A percentile compares a stretch with the other conserved stretches of the same genome.
Conservation (phyloP, 2,888 invertebrate species). For the Drosophila antonietae region DNA sequence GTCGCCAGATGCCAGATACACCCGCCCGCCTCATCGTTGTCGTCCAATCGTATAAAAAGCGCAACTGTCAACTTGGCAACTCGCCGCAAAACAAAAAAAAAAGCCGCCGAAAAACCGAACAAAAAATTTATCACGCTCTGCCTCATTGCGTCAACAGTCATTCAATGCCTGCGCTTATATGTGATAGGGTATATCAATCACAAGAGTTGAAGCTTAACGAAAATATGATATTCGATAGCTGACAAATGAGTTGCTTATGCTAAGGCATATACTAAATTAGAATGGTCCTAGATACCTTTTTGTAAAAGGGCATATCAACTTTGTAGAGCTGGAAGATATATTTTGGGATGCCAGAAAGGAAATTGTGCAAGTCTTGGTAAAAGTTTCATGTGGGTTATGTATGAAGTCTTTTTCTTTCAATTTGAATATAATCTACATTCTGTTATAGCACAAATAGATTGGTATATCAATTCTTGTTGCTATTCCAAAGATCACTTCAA, state of each 20-base stretch:
- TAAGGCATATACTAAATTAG: background rate
- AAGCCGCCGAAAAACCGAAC: slow-evolving; percentile 1
- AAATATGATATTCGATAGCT: background rate
- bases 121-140: slow-evolving; percentile 42
- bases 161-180: slow-evolving; percentile 22
- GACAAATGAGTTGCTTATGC: background rate
- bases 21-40: slow-evolving; percentile 15
- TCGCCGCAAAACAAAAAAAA: slow-evolving; percentile 41
- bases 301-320: background rate
- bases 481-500: too few species aligned
- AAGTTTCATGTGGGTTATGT: too few species aligned
- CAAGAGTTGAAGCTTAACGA: background rate
- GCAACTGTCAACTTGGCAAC: slow-evolving; percentile 70
- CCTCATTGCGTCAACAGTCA: slow-evolving; percentile 55
- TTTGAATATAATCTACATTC: too few species aligned
- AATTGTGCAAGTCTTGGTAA: too few species aligned
- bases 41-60: slow-evolving; percentile 37
- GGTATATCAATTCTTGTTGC: too few species aligned
- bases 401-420: too few species aligned
- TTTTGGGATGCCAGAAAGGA: background rate
- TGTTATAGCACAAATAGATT: too few species aligned
- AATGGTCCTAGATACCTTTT: too few species aligned
- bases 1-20: slow-evolving; percentile 29
- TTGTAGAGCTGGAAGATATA: background rate
- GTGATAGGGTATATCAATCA: slow-evolving; percentile 38